Evolutionary conservation across 2,888 invertebrate genomes (phyloP), one percentile per base, ranked within the genome.

Genomic region (Habroteleia sp.): DNA sequence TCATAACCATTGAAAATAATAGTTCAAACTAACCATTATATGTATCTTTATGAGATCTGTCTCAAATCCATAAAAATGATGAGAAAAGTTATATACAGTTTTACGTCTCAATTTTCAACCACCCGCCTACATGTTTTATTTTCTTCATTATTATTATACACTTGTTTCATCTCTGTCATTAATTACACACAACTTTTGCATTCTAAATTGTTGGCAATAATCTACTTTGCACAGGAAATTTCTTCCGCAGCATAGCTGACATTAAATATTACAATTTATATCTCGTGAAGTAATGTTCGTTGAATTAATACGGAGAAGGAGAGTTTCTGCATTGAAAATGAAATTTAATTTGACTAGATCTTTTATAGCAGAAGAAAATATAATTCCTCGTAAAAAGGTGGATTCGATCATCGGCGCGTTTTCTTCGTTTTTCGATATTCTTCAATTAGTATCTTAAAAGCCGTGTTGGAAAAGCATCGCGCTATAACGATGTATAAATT

Each of bases 391-490:
- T 37, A 58, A 50, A 52, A 41, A 48, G 41, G 39, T 13, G 33
- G 41, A 48, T 58, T 48, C 50, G 41, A 41, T 48, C 16, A 54
- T 33, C 16, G 25, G 13, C 10, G 50, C 14, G 11, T 46, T 41
- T 56, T 37, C 35, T 62, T 41, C 39, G 17, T 41, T 63, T 56
- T 56, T 41, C 63, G 48, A 63, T 72, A 56, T 72, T 56, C 63
- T 41, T 56, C 72, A 56, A 72, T 72, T 63, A 72, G 42, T 41
- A 29, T 27, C 54, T 63, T 72, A 63, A 72, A 72, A 72, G 72
- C 56, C 14, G 13, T 13, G 62, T 13, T 42, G 48, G 48, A 42
- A 50, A 44, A 52, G 60, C 63, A 35, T 29, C 46, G 52, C 42
- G 42, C 58, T n/a, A n/a, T 63, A 63, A 58, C 56, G 23, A 17